phyloP scores from a whole-genome alignment of 2,888 invertebrate species.

The Isotomurus palustris region DNA sequence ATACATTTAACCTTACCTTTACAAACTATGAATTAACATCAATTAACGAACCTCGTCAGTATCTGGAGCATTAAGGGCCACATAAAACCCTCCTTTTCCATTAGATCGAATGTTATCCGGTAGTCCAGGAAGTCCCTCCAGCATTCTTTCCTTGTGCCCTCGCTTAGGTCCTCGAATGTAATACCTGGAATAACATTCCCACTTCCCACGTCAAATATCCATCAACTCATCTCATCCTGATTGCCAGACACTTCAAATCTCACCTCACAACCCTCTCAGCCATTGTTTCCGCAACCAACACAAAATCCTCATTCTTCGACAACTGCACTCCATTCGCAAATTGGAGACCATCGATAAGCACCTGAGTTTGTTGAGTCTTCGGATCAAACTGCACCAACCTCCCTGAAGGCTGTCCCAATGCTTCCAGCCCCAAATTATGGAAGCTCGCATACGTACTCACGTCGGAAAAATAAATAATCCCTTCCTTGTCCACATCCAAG shows the following conservation, averaged over 20 bases:
- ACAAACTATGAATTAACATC: slow-evolving; percentile 43
- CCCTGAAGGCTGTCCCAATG: slow-evolving; percentile 39
- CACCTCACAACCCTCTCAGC: slow-evolving; percentile 62
- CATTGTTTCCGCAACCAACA: slow-evolving; percentile 71
- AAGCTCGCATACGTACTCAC: slow-evolving; percentile 70
- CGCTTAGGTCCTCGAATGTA: slow-evolving; percentile 73
- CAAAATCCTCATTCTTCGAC: slow-evolving; percentile 72
- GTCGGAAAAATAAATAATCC: slow-evolving; percentile 84
- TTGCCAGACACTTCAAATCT: slow-evolving; percentile 14
- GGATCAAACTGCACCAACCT: slow-evolving; percentile 79
- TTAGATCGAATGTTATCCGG: slow-evolving; percentile 62
- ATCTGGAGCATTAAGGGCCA: slow-evolving; percentile 57
- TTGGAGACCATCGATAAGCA: slow-evolving; percentile 68
- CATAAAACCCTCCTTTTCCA: slow-evolving; percentile 65
- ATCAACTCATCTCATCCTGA: neutral
- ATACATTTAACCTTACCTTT: neutral
- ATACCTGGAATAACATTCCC: slow-evolving; percentile 52
- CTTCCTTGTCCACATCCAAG: slow-evolving; percentile 69
- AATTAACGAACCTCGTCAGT: slow-evolving; percentile 47
- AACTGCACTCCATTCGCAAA: slow-evolving; percentile 86
- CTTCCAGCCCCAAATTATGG: slow-evolving; percentile 48
- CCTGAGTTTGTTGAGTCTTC: slow-evolving; percentile 67
- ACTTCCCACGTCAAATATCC: neutral
- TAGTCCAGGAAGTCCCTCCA: slow-evolving; percentile 67
- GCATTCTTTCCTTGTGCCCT: slow-evolving; percentile 71